Evolutionary conservation across 23 tunicate genomes (phyloP).

Genomic region (Trididemnum nubilum): DNA sequence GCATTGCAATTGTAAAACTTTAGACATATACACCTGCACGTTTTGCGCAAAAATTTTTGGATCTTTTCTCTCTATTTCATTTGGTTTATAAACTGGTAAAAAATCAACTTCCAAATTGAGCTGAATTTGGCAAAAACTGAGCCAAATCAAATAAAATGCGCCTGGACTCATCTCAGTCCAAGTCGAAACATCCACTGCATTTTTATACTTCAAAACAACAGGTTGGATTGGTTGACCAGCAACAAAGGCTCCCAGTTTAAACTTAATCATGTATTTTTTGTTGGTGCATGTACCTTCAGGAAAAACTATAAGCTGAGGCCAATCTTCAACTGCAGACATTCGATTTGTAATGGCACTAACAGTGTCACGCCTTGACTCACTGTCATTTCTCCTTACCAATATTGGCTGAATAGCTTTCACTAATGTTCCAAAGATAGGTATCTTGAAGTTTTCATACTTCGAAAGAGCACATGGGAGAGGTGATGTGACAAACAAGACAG

Average conservation of each 20-base stretch:
- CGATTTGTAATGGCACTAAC: constrained; percentile 47
- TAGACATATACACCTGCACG: constrained; percentile 55
- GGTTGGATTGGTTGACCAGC: constrained; percentile 79
- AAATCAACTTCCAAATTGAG: constrained; percentile 43
- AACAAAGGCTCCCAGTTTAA: constrained; percentile 85
- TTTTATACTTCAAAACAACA: constrained; percentile 48
- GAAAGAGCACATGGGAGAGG: constrained; percentile 59
- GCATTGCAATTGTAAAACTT: constrained; percentile 29
- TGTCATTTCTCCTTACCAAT: constrained; percentile 54
- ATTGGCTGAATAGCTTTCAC: constrained; percentile 80
- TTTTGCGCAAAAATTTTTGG: constrained; percentile 70
- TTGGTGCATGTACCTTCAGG: constrained; percentile 97
- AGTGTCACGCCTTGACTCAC: constrained; percentile 49
- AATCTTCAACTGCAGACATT: constrained; percentile 18
- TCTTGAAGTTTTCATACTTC: constrained; percentile 48
- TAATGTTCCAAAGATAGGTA: constrained; percentile 73
- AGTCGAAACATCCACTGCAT: constrained; percentile 34
- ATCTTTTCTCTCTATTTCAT: constrained; percentile 45
- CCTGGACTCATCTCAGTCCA: constrained; percentile 71
- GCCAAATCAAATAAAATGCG: constrained; percentile 60
- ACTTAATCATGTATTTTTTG: constrained; percentile 42
- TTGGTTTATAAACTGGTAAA: constrained; percentile 78
- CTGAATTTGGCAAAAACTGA: constrained; percentile 60
- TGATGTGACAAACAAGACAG: constrained; percentile 34
- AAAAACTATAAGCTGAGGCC: constrained; percentile 82